Evolutionary conservation across 2,113 vertebrate species (phyloP).

Genomic region (Cygnus buccinator): DNA sequence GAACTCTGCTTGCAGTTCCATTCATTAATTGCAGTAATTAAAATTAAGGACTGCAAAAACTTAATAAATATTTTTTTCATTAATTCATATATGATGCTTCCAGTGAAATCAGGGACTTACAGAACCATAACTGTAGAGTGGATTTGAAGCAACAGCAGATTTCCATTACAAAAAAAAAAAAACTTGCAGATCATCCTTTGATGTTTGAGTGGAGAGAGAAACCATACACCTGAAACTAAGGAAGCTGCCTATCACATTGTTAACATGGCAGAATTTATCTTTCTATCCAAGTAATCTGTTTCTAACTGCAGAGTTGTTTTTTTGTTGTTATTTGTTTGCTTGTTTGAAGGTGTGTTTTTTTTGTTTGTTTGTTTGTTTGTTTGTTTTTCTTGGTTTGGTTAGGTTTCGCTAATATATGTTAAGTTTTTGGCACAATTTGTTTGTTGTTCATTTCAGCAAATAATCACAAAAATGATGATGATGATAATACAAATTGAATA

Average conservation of each 20-base stretch:
- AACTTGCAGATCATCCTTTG: not conserved
- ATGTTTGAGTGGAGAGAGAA: not conserved
- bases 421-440: not conserved
- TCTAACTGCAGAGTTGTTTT: not conserved
- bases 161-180: not conserved
- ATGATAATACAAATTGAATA: not conserved
- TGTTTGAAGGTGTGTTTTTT: not conserved
- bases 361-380: not conserved
- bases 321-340: no score
- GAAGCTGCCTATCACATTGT: not conserved
- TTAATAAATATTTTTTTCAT: conserved; percentile 35
- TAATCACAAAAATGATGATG: not conserved
- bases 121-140: not conserved
- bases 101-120: not conserved
- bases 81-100: not conserved
- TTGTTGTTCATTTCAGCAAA: not conserved
- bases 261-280: not conserved
- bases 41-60: conserved; percentile 45
- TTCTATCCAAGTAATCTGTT: not conserved
- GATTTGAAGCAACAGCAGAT: not conserved
- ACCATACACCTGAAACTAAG: not conserved
- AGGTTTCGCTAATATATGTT: not conserved
- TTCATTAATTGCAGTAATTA: conserved; percentile 67
- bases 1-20: conserved; percentile 47
- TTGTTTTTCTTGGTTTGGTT: not conserved